Conservation (phyloP, 2,888 invertebrate species). For the Lepidochitona cinerea region DNA sequence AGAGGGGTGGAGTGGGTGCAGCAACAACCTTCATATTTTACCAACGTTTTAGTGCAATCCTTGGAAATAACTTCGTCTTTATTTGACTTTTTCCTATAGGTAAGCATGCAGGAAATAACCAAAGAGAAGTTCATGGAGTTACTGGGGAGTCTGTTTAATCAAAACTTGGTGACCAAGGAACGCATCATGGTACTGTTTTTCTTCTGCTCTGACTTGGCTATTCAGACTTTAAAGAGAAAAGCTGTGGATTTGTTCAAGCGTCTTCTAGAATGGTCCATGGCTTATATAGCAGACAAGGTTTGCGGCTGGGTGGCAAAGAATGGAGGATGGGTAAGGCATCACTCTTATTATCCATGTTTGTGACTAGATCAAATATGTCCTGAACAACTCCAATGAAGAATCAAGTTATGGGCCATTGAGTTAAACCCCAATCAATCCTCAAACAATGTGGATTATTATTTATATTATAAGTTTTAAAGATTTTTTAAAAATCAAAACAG, state of each 20-base stretch:
- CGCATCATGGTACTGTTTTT: slow-evolving; percentile 65
- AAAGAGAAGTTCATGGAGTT: slow-evolving; percentile 50
- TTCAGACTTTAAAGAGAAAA: slow-evolving; percentile 42
- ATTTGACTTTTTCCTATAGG: slow-evolving; percentile 39
- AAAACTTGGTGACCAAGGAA: slow-evolving; percentile 52
- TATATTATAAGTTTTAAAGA: too few relatives aligned
- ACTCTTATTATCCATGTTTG: too few relatives aligned
- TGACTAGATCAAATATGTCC: too few relatives aligned
- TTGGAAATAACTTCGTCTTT: too few relatives aligned
- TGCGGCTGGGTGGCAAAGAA: slow-evolving; percentile 59
- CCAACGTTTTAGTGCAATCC: too few relatives aligned
- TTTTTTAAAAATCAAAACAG: too few relatives aligned
- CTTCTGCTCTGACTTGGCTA: slow-evolving; percentile 67
- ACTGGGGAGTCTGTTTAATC: slow-evolving; percentile 49
- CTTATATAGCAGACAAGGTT: slow-evolving; percentile 55
- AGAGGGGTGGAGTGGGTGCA: too few relatives aligned
- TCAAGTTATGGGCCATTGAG: too few relatives aligned
- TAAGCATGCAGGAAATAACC: slow-evolving; percentile 34
- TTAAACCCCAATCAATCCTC: too few relatives aligned
- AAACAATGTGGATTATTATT: too few relatives aligned
- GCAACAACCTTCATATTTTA: too few relatives aligned
- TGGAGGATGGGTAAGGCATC: slow-evolving; percentile 64
- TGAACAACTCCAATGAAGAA: too few relatives aligned
- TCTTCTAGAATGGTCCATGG: slow-evolving; percentile 59
- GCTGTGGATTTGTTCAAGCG: slow-evolving; percentile 40